Conservation (phyloP, 2,113 vertebrate species). For the Alouatta palliata region DNA sequence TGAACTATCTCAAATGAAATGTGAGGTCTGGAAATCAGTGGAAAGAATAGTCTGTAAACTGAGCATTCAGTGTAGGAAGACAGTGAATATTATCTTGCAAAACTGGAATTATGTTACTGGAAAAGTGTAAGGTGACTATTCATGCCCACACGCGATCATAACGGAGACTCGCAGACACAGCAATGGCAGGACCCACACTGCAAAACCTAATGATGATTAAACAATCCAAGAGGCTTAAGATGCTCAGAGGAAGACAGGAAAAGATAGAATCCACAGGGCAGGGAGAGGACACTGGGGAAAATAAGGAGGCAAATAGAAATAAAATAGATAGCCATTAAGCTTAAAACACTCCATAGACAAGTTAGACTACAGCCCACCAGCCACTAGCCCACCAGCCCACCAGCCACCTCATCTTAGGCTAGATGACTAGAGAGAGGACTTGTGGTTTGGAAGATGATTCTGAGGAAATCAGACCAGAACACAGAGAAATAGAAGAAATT, state of each 20-base stretch:
- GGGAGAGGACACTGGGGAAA: not conserved
- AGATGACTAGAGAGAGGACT: not conserved
- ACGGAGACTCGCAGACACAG: not conserved
- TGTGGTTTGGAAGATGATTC: not conserved
- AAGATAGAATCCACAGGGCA: not conserved
- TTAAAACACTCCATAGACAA: not conserved
- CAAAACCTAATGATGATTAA: not conserved
- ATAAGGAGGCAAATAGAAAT: not conserved
- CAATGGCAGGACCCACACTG: not conserved
- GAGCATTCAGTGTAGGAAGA: not conserved
- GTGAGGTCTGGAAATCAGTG: not conserved
- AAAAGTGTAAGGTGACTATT: not conserved
- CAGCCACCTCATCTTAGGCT: not conserved
- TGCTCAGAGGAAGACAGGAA: not conserved
- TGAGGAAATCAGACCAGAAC: not conserved
- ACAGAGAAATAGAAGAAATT: not conserved
- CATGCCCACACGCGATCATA: not conserved
- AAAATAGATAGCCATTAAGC: constrained; percentile 6
- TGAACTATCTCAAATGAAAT: not conserved
- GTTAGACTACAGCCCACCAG: not conserved
- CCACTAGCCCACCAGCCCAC: too few species aligned
- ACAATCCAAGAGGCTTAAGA: not conserved
- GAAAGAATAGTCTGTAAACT: not conserved
- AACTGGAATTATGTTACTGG: not conserved
- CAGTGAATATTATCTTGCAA: not conserved